Conservation (phyloP, 2,113 vertebrate genomes). For the Meles meles region DNA sequence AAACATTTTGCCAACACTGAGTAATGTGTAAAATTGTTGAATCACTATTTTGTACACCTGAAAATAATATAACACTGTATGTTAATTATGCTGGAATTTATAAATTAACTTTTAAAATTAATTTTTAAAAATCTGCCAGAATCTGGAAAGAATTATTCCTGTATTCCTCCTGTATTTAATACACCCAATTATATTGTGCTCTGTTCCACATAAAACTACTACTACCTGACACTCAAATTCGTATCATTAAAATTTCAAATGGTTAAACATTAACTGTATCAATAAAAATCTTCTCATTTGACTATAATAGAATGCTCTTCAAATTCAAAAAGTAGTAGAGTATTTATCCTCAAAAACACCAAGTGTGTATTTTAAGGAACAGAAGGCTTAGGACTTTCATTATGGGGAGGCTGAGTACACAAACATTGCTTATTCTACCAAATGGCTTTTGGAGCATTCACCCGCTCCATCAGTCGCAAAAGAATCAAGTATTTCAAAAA, state of each 20-base stretch:
- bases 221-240: not conserved
- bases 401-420: not conserved
- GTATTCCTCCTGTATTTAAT: not conserved
- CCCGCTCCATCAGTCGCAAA: not conserved
- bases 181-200: not conserved
- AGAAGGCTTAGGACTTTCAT: not conserved
- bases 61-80: not conserved
- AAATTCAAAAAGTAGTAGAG: not conserved
- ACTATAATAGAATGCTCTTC: constrained; percentile 5
- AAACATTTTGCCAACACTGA: not conserved
- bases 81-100: not conserved
- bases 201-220: not conserved
- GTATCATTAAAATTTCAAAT: not conserved
- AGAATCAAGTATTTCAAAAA: not conserved
- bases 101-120: not conserved
- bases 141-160: not conserved
- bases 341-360: not conserved
- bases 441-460: not conserved
- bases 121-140: not conserved
- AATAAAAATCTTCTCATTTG: not conserved
- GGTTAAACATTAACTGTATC: not conserved
- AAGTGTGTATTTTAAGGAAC: not conserved
- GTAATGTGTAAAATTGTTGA: not conserved
- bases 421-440: not conserved
- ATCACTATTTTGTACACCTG: not conserved